phyloP scores from a whole-genome alignment of 1,140 invertebrate species.

The Lethrus apterus region DNA sequence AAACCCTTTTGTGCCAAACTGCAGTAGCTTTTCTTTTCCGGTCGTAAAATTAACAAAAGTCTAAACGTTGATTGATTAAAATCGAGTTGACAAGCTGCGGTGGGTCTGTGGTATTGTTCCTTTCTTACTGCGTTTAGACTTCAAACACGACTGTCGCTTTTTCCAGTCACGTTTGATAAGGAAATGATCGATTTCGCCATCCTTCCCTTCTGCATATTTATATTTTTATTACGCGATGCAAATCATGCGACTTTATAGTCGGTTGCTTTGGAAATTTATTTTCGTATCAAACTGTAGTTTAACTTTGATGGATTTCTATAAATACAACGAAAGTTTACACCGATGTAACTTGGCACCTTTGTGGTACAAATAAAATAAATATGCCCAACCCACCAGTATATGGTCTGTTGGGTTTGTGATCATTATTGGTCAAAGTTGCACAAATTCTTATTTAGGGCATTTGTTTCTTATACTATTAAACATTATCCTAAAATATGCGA shows the following conservation, averaged over 20 bases:
- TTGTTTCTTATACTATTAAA: no score
- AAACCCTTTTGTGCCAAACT: conserved; percentile 3
- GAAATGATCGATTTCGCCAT: conserved; percentile 21
- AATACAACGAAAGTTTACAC: no score
- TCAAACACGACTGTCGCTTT: conserved; percentile 18
- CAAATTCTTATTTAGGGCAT: no score
- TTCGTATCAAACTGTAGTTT: no score
- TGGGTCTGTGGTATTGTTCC: conserved; percentile 16
- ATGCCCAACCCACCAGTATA: no score
- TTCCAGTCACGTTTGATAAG: conserved; percentile 16
- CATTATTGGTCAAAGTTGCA: no score
- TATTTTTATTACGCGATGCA: neutral
- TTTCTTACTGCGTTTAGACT: conserved; percentile 15
- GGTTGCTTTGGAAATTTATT: no score
- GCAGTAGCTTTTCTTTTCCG: neutral
- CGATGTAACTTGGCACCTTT: no score
- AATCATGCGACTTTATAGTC: conserved; percentile 12
- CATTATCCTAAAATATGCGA: no score
- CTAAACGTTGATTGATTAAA: conserved; percentile 23
- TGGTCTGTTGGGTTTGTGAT: no score
- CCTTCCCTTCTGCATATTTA: conserved; percentile 7
- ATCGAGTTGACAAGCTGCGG: conserved; percentile 17
- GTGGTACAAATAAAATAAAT: no score
- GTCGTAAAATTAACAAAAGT: conserved; percentile 8
- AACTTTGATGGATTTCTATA: no score